These are phyloP conservation scores for Lasioglossum baleicum DNA, from an alignment of 1,140 invertebrate genomes.

Conservation along the genomic window DNA sequence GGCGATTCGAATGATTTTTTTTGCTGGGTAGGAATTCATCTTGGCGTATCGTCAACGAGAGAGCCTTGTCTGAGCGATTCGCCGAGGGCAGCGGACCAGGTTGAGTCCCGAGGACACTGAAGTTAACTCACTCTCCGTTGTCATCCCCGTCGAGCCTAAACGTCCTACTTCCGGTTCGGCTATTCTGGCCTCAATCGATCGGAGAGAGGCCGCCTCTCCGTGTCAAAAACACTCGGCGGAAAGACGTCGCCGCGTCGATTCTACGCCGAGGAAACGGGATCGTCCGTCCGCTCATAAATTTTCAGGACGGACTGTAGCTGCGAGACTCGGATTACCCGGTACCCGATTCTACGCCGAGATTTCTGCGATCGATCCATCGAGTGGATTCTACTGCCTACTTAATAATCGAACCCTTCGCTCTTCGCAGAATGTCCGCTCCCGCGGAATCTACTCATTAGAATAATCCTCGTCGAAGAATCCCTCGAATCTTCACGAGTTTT, in stretches of 20 bases:
- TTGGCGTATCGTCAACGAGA: conserved; percentile 19
- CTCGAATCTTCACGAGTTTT: no score
- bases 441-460: no score
- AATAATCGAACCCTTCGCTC: not conserved
- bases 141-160: conserved; percentile 51
- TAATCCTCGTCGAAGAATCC: no score
- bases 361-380: not conserved
- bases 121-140: conserved; percentile 42
- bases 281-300: conserved; percentile 45
- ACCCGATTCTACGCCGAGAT: not conserved
- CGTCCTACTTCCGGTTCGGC: conserved; percentile 56
- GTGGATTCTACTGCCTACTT: no score
- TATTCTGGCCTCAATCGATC: conserved; percentile 52
- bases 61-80: conserved; percentile 7
- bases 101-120: not conserved
- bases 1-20: no score
- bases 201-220: conserved; percentile 39
- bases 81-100: not conserved
- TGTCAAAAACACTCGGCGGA: conserved; percentile 58
- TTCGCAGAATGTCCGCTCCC: no score
- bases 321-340: not conserved
- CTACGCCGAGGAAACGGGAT: conserved; percentile 25
- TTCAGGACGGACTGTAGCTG: conserved; percentile 18
- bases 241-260: conserved; percentile 48
- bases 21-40: no score